Evolutionary conservation across 2,113 vertebrate genomes (phyloP).

Genomic region (Tringa solitaria): DNA sequence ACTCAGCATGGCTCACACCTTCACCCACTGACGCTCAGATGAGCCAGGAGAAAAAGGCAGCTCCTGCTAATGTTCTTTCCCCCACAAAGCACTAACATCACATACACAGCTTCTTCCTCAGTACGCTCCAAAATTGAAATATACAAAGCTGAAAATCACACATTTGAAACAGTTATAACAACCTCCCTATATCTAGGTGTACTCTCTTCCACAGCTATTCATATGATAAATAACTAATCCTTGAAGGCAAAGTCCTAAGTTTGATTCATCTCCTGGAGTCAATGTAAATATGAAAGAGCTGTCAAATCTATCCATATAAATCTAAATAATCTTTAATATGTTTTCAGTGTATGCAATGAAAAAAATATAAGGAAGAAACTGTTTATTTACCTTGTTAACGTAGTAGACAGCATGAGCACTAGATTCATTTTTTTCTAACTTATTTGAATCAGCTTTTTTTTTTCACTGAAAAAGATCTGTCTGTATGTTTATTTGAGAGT

Average conservation of each 20-base stretch:
- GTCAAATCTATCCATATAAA: not conserved
- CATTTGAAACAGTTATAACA: not conserved
- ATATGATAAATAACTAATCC: not conserved
- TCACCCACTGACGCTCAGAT: not conserved
- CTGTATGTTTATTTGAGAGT: not conserved
- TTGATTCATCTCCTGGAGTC: not conserved
- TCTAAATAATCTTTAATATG: not conserved
- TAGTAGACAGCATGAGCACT: not conserved
- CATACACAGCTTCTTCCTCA: not conserved
- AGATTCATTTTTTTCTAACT: not conserved
- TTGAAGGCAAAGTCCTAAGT: not conserved
- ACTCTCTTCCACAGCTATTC: not conserved
- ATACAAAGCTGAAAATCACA: not conserved
- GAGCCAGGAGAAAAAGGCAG: not conserved
- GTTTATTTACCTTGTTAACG: not conserved
- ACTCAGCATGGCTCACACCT: not conserved
- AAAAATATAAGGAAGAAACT: not conserved
- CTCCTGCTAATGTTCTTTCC: accelerated
- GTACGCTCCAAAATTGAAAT: not conserved
- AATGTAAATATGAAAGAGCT: not conserved
- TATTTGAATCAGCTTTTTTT: not conserved
- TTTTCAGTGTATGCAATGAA: not conserved
- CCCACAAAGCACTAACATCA: not conserved
- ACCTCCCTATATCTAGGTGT: not conserved
- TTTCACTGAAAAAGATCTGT: not conserved